phyloP scores from a whole-genome alignment of 2,797 vertebrate genomes.

The Coendou prehensilis region DNA sequence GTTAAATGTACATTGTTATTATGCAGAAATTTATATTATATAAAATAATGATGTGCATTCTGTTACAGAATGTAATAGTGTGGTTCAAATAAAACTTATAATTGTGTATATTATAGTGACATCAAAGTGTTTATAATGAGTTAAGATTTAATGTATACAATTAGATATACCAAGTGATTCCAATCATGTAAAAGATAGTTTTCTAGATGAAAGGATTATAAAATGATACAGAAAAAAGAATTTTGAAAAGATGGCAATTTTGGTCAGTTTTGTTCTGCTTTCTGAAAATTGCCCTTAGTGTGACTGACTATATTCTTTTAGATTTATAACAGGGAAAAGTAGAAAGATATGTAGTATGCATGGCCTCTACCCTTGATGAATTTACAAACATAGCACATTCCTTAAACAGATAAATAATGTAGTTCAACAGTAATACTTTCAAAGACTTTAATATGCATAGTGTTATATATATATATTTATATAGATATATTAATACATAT shows the following conservation, averaged over 20 bases:
- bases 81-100: neutral
- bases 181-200: neutral
- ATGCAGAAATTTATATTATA: neutral
- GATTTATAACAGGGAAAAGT: neutral
- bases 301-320: neutral
- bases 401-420: neutral
- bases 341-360: neutral
- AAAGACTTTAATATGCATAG: neutral
- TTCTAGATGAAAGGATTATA: neutral
- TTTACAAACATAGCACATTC: neutral
- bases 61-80: neutral
- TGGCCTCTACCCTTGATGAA: neutral
- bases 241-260: neutral
- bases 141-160: neutral
- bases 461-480: no score
- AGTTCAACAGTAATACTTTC: neutral
- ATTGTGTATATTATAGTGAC: neutral
- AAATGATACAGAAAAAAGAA: neutral
- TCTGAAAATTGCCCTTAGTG: neutral
- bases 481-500: neutral
- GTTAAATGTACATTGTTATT: neutral
- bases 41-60: neutral
- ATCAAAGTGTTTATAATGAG: neutral
- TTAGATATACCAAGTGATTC: constrained; percentile 19
- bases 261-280: neutral